Base-by-base conservation (phyloP, 2,113 vertebrate genomes). In the Reinhardtius hippoglossoides region DNA sequence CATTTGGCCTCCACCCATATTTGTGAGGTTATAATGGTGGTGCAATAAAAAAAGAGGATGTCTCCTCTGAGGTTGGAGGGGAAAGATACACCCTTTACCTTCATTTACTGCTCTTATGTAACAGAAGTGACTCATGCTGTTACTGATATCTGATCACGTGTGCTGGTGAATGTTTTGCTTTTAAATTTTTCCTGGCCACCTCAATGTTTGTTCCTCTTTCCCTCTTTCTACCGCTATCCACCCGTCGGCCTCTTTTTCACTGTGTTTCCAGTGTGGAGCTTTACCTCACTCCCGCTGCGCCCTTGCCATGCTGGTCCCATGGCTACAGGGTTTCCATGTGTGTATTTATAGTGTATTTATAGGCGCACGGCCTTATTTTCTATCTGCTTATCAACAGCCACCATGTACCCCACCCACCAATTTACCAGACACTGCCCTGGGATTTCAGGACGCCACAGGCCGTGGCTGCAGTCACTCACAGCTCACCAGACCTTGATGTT, bases 341-440 rank as follows among this genome's bases (percentile, higher is more conserved):
- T 87, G 81, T 86, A 90, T 91, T 92, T 87, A 84, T 84, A 83
- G 73, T 67, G 67, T 90, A 91, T 91, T 93, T 92, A 89, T 85
- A 92, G 83, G 76, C 50, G 1, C 80, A 52, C 63, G 78, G 86
- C 67, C 76, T 89, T 88, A 78, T 81, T 87, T 88, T 82, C 84
- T 85, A 85, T 91, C 90, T 88, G 87, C 87, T 91, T 90, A 92
- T 93, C 92, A 90, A 81, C 85, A 78, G 82, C 81, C 87, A 67
- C 85, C 27, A 4, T 63, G 66, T 74, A 67, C 89, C 87, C 87
- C 91, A 92, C 94, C 92, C 90, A 90, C 87, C 90, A 91, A 90
- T 93, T 92, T 92, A 81, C 57, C 77, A 78, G 81, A 90, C 73
- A 60, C 76, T 75, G 87, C 82, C 74, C 83, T 82, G 70, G 72